These are phyloP conservation scores for Drosophila subpulchrella DNA, from an alignment of 1,140 invertebrate genomes.

Conservation along the genomic window DNA sequence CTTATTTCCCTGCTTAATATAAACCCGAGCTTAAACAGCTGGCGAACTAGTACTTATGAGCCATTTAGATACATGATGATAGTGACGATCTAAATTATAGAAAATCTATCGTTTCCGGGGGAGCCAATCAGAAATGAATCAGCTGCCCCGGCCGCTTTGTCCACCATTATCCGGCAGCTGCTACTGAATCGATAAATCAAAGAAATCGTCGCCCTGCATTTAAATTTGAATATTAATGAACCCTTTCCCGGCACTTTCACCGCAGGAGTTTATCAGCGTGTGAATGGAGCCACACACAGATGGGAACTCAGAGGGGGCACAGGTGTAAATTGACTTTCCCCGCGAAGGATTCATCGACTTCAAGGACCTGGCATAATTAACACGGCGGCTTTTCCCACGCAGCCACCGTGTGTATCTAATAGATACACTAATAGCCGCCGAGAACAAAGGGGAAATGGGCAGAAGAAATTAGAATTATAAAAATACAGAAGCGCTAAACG, in stretches of 20 bases:
- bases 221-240: conserved; percentile 81
- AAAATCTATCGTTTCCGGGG: conserved; percentile 53
- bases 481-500: conserved; percentile 60
- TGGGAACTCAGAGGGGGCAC: conserved; percentile 16
- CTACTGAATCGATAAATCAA: conserved; percentile 64
- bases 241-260: conserved; percentile 69
- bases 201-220: conserved; percentile 63
- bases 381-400: conserved; percentile 76
- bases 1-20: background rate
- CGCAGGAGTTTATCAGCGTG: conserved; percentile 72
- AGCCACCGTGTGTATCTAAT: conserved; percentile 60
- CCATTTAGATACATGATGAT: conserved; percentile 28
- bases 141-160: conserved; percentile 35
- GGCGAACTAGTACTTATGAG: conserved; percentile 20
- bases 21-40: conserved; percentile 11
- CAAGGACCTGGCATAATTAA: conserved; percentile 78
- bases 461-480: conserved; percentile 73
- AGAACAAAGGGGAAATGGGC: conserved; percentile 55
- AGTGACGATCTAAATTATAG: conserved; percentile 54
- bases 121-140: conserved; percentile 17
- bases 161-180: conserved; percentile 40
- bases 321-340: conserved; percentile 75
- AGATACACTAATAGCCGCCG: conserved; percentile 76
- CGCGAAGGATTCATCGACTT: conserved; percentile 59
- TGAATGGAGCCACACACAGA: conserved; percentile 77